Conservation (phyloP, 2,888 invertebrate species). For the Mimas tiliae region DNA sequence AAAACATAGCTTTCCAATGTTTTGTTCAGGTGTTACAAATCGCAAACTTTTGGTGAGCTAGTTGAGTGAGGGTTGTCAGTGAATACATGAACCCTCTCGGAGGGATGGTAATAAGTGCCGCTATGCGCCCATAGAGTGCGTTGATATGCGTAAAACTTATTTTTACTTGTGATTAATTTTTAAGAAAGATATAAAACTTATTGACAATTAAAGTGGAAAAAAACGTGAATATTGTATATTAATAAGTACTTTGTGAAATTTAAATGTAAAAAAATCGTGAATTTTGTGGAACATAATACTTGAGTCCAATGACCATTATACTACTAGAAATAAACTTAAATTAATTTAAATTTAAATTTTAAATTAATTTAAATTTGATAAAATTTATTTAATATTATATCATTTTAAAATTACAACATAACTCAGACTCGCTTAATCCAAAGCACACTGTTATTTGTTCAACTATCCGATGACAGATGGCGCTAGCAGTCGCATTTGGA, state of each 20-base stretch:
- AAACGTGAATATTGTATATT: too few relatives aligned
- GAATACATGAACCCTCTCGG: conserved; percentile 36
- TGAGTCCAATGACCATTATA: neutral
- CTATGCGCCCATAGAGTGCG: conserved; percentile 50
- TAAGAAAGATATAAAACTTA: neutral
- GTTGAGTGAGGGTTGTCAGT: neutral
- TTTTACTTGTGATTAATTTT: neutral
- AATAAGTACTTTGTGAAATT: too few relatives aligned
- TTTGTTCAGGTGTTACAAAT: neutral
- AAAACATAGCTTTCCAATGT: neutral
- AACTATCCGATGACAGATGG: conserved; percentile 66
- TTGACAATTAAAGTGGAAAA: neutral
- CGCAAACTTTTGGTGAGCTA: conserved; percentile 13
- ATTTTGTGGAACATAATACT: too few relatives aligned
- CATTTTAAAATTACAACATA: neutral
- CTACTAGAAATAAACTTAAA: neutral
- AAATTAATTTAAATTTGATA: too few relatives aligned
- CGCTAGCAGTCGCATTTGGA: conserved; percentile 43
- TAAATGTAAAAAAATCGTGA: too few relatives aligned
- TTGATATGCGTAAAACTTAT: conserved; percentile 15
- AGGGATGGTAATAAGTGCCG: conserved; percentile 41
- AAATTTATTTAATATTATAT: neutral
- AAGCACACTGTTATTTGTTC: conserved; percentile 37
- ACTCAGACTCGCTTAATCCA: neutral
- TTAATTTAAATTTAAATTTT: too few relatives aligned